Base-by-base conservation (phyloP, 2,797 vertebrate genomes). In the Microctenopoma lineatum region DNA sequence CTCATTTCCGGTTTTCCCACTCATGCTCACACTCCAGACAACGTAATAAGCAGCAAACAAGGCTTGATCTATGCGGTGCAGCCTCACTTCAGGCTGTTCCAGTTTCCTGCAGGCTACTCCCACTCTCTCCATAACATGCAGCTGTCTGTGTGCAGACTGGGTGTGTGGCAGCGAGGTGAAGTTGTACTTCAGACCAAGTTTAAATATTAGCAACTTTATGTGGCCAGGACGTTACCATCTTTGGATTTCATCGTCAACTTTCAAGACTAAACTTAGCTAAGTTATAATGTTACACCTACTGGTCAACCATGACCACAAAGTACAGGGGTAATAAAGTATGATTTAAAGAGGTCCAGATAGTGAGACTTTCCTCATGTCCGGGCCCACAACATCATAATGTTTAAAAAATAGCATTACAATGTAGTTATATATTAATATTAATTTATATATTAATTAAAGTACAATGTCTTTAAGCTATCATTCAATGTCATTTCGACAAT, bases 81-180 rank as follows among this genome's bases (percentile, higher is more conserved):
- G 84, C 53, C 73, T 83, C 80, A 84, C 67, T 89, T 77, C 79
- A 78, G 70, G 53, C 36, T 78, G 75, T 54, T 86, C 78, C 59
- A 82, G 44, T 80, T 82, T 86, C 73, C 51, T 77, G 73, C 65
- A 78, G 69, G 76, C 68, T 56, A 55, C 81, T 86, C 70, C 73
- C 75, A 75, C 75, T 70, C 59, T 45, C 66, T 70, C 59, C 14
- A 12, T 18, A 54, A 53, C 59, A 73, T 51, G 56, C 70, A 51
- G 73, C 61, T 61, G 26, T 45, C 25, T 60, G 44, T 12, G 13
- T 44, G 6, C 26, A 56, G 58, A 47, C 41, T 11, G 7, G 26
- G 27, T 25, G 8, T 57, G 51, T 8, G 0, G 59, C 21, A 21
- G 21, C 21, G 21, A 21, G 21, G 21, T 21, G 21, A 21, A 21